These are phyloP conservation scores for Drosophila equinoxialis DNA, from an alignment of 1,140 invertebrate species.

Conservation along the genomic window DNA sequence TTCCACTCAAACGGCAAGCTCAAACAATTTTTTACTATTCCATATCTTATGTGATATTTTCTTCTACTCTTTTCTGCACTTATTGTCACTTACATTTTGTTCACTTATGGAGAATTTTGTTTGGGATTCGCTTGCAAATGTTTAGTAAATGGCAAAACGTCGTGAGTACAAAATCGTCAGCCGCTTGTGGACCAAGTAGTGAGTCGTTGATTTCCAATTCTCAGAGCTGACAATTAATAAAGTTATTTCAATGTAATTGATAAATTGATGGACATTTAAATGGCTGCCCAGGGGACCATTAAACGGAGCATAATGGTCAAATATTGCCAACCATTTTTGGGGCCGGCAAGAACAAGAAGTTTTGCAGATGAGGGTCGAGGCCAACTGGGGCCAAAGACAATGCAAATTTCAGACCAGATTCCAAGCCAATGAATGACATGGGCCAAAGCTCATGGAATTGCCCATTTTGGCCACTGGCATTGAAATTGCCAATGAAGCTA, in stretches of 20 bases:
- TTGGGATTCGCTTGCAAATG: slow-evolving; percentile 6
- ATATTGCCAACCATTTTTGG: slow-evolving; percentile 69
- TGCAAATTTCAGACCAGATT: slow-evolving; percentile 78
- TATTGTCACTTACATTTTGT: slow-evolving; percentile 48
- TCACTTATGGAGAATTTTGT: slow-evolving; percentile 26
- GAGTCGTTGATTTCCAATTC: background rate
- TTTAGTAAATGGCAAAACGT: slow-evolving; percentile 72
- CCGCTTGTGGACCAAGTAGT: slow-evolving; percentile 33
- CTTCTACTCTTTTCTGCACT: slow-evolving; percentile 17
- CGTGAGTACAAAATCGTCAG: slow-evolving; percentile 59
- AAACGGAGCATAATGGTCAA: slow-evolving; percentile 69
- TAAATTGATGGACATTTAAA: slow-evolving; percentile 76
- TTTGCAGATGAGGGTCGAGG: slow-evolving; percentile 23
- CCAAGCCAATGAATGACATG: slow-evolving; percentile 62
- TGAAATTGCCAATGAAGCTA: slow-evolving; percentile 74
- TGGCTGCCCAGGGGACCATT: slow-evolving; percentile 55
- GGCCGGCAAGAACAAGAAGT: slow-evolving; percentile 23
- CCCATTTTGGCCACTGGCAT: slow-evolving; percentile 61
- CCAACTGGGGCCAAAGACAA: slow-evolving; percentile 46
- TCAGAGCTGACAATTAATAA: slow-evolving; percentile 63
- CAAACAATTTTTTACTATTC: slow-evolving; percentile 45
- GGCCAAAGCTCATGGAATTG: slow-evolving; percentile 27
- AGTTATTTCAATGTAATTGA: slow-evolving; percentile 71
- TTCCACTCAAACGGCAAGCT: slow-evolving; percentile 46
- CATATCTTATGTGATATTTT: slow-evolving; percentile 12